These are phyloP conservation scores for Sinelater perroti DNA, from an alignment of 2,888 invertebrate genomes.

Conservation along the genomic window DNA sequence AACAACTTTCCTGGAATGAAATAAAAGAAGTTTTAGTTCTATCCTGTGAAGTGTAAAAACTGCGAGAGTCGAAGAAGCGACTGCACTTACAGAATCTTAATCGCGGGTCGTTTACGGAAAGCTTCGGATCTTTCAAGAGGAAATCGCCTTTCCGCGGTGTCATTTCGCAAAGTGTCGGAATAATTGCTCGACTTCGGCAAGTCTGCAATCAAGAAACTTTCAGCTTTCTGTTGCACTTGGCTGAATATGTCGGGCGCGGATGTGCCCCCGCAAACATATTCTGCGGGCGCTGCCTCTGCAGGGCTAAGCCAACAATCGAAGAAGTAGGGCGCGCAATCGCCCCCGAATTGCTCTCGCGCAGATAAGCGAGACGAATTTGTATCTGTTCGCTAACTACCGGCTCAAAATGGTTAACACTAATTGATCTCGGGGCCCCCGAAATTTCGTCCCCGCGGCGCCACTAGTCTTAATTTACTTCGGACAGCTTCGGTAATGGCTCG, in stretches of 20 bases:
- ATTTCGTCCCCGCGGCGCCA: conserved; percentile 16
- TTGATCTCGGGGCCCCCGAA: conserved; percentile 19
- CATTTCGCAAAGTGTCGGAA: conserved; percentile 30
- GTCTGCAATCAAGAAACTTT: conserved; percentile 33
- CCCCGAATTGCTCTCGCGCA: conserved; percentile 23
- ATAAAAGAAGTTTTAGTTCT: too few relatives aligned
- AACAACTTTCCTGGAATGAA: too few relatives aligned
- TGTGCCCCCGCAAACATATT: too few relatives aligned
- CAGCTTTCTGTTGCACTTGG: background rate
- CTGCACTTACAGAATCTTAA: conserved; percentile 30
- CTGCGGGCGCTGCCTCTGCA: too few relatives aligned
- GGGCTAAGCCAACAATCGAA: conserved; percentile 19
- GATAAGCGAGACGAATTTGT: conserved; percentile 28
- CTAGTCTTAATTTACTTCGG: conserved; percentile 25
- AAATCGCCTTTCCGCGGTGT: conserved; percentile 23
- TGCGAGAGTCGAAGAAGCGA: too few relatives aligned
- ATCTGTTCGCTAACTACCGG: conserved; percentile 24
- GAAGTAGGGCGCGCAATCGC: conserved; percentile 21
- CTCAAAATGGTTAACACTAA: conserved; percentile 25
- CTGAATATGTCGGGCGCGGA: too few relatives aligned
- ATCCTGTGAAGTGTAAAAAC: too few relatives aligned
- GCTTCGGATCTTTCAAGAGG: conserved; percentile 24
- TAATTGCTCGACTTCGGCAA: conserved; percentile 28
- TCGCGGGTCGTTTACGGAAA: conserved; percentile 25
- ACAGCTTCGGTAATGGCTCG: conserved; percentile 18